These are phyloP conservation scores for Spea hammondii DNA, from an alignment of 2,797 vertebrate species.

Conservation along the genomic window DNA sequence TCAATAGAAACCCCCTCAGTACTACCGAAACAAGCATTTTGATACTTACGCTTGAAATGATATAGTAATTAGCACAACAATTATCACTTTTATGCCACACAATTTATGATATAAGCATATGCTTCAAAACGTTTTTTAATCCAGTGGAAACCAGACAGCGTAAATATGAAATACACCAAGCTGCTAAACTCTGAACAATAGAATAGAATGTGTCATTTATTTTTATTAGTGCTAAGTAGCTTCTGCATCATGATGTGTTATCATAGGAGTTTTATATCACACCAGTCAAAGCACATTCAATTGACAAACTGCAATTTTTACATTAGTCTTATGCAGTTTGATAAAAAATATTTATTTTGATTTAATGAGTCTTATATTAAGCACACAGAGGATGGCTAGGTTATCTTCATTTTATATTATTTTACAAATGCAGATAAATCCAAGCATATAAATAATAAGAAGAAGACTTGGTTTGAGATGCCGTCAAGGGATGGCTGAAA, in stretches of 20 bases:
- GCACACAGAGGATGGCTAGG: neutral
- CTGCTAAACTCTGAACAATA: too few species aligned
- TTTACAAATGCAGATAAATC: slow-evolving; percentile 5
- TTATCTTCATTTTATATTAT: neutral
- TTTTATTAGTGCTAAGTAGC: neutral
- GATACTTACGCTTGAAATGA: too few species aligned
- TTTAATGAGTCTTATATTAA: neutral
- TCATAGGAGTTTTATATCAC: neutral
- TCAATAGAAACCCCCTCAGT: too few species aligned
- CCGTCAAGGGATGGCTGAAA: slow-evolving; percentile 36
- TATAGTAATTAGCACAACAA: too few species aligned
- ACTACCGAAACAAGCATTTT: too few species aligned
- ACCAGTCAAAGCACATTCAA: neutral
- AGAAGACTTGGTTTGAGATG: slow-evolving; percentile 17
- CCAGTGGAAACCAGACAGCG: too few species aligned
- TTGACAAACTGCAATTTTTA: neutral
- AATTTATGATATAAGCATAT: too few species aligned
- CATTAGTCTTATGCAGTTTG: neutral
- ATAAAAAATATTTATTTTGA: neutral
- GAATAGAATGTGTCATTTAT: neutral
- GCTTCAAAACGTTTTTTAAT: too few species aligned
- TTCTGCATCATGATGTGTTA: neutral
- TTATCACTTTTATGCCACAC: too few species aligned
- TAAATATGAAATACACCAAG: too few species aligned
- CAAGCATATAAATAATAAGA: slow-evolving; percentile 9